A percentile compares a stretch with the other conserved stretches of the same genome.
Conservation (phyloP, 2,888 invertebrate genomes). For the Apamea monoglypha region DNA sequence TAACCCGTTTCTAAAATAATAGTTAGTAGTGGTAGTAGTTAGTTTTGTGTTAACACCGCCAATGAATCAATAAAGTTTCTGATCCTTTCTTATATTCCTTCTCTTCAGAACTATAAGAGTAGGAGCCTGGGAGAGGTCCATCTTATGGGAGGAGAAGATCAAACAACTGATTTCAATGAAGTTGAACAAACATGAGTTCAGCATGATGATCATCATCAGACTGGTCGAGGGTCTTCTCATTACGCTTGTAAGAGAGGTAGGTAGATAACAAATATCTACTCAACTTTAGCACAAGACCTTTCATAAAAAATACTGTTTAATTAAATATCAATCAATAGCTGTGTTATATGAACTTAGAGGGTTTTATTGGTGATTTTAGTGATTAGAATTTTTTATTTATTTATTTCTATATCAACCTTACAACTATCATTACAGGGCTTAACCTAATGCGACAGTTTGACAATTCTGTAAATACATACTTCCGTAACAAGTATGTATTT, state of each 20-base stretch:
- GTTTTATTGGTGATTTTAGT: neutral
- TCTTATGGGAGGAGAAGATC: slow-evolving; percentile 88
- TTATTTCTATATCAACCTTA: no score
- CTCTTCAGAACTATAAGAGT: slow-evolving; percentile 88
- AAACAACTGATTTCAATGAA: slow-evolving; percentile 72
- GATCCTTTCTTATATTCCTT: neutral
- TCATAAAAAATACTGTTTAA: no score
- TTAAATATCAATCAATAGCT: no score
- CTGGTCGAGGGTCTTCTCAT: slow-evolving; percentile 90
- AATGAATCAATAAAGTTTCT: neutral
- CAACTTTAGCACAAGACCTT: neutral
- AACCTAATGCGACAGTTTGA: no score
- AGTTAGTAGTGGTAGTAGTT: no score
- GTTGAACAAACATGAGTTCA: slow-evolving; percentile 75
- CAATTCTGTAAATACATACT: no score
- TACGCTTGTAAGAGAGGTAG: slow-evolving; percentile 83
- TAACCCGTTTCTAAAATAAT: neutral
- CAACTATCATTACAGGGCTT: no score
- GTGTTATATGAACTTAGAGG: neutral
- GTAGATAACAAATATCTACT: neutral
- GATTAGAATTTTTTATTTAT: no score
- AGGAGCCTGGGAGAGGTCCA: slow-evolving; percentile 90
- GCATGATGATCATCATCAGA: slow-evolving; percentile 86
- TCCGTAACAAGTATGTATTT: no score
- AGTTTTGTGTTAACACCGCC: neutral